These are phyloP conservation scores for Phyllotis vaccarum DNA, from an alignment of 2,797 vertebrate species.

Conservation along the genomic window DNA sequence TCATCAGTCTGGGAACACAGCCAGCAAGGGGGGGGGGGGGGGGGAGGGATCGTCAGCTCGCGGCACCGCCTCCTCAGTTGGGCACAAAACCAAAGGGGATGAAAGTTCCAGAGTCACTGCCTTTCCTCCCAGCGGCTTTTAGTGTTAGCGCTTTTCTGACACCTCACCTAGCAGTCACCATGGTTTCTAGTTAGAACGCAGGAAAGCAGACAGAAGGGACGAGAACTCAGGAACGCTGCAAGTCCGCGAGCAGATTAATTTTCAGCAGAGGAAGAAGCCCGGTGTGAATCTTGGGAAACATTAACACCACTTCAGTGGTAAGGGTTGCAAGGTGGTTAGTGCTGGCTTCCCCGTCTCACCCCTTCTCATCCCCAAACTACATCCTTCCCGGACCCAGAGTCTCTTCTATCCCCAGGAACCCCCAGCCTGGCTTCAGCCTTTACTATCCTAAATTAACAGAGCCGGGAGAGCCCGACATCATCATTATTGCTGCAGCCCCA, in stretches of 20 bases:
- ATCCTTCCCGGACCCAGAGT: neutral
- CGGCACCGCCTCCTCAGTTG: neutral
- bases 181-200: neutral
- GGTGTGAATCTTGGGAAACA: neutral
- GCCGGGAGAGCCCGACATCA: neutral
- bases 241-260: neutral
- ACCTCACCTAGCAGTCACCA: neutral
- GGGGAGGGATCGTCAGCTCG: neutral
- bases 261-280: neutral
- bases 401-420: neutral
- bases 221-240: neutral
- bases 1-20: neutral
- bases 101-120: neutral
- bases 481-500: neutral
- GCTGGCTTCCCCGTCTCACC: neutral
- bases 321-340: neutral
- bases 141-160: neutral
- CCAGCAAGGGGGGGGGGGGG: neutral
- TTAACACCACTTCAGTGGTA: neutral
- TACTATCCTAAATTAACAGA: neutral
- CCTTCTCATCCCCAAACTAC: neutral
- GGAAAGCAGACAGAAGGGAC: neutral
- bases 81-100: rapidly evolving
- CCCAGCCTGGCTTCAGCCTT: neutral
- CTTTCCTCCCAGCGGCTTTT: neutral